Conservation (phyloP, 2,797 vertebrate species). For the Sparus aurata region DNA sequence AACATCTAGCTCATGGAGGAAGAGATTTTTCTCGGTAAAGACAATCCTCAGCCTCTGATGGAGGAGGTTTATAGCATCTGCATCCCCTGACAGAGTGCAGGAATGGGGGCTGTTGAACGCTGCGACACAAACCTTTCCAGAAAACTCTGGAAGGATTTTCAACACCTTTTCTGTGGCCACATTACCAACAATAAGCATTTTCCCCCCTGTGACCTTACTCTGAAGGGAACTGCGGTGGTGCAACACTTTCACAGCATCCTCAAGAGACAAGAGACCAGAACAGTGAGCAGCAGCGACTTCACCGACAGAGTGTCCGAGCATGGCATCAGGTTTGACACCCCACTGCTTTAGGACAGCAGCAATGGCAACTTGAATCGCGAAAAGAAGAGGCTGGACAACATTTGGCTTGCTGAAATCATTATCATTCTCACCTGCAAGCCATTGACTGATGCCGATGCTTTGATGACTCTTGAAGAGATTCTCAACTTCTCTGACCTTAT, state of each 20-base stretch:
- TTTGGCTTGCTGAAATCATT: constrained; percentile 81
- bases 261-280: constrained; percentile 90
- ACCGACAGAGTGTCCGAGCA: constrained; percentile 89
- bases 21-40: constrained; percentile 82
- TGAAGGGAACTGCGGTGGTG: constrained; percentile 88
- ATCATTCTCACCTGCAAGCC: constrained; percentile 70
- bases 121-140: constrained; percentile 85
- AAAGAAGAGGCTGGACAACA: constrained; percentile 89
- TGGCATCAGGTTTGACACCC: constrained; percentile 86
- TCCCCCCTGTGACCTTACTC: constrained; percentile 85
- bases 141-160: constrained; percentile 73
- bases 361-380: constrained; percentile 89
- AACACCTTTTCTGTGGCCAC: constrained; percentile 82
- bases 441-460: constrained; percentile 74
- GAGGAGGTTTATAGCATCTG: constrained; percentile 66
- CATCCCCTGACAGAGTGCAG: constrained; percentile 89
- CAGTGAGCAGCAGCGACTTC: constrained; percentile 91
- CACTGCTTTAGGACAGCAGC: constrained; percentile 85
- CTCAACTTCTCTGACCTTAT: constrained; percentile 88
- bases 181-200: constrained; percentile 91
- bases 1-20: constrained; percentile 86
- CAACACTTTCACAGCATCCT: constrained; percentile 90
- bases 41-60: constrained; percentile 54
- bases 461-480: constrained; percentile 79
- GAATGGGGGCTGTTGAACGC: constrained; percentile 89